A percentile compares a stretch with the other conserved stretches of the same genome.
phyloP scores from a whole-genome alignment of 1,140 invertebrate species.

The Teleopsis dalmanni region DNA sequence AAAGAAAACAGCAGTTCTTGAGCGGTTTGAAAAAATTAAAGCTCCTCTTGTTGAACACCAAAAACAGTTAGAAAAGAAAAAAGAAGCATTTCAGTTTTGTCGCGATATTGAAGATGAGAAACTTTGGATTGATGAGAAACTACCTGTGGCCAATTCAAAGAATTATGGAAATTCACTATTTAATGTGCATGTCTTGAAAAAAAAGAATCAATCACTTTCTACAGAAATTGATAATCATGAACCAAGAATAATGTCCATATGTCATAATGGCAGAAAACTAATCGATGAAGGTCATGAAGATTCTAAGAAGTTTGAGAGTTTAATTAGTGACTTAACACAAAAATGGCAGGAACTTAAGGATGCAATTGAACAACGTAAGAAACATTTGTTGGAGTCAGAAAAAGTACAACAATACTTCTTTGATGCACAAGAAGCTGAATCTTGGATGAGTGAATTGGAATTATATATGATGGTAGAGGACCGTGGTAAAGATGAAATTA shows the following conservation, averaged over 20 bases:
- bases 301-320: constrained; percentile 73
- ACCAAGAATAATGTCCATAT: constrained; percentile 85
- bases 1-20: constrained; percentile 88
- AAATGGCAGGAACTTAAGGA: constrained; percentile 89
- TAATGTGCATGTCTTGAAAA: constrained; percentile 94
- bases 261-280: constrained; percentile 88
- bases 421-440: constrained; percentile 96
- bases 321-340: constrained; percentile 82
- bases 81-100: constrained; percentile 97
- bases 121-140: constrained; percentile 95
- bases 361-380: constrained; percentile 60
- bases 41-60: constrained; percentile 86
- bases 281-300: constrained; percentile 94
- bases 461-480: constrained; percentile 99
- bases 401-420: constrained; percentile 88
- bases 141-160: constrained; percentile 82
- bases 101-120: constrained; percentile 98
- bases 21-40: constrained; percentile 79
- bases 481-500: constrained; percentile 97
- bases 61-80: constrained; percentile 88
- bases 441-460: constrained; percentile 99
- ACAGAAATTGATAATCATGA: constrained; percentile 99
- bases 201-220: constrained; percentile 92
- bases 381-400: constrained; percentile 58
- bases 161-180: constrained; percentile 95